Evolutionary conservation across 1,140 invertebrate genomes (phyloP).

Genomic region (Apis laboriosa): DNA sequence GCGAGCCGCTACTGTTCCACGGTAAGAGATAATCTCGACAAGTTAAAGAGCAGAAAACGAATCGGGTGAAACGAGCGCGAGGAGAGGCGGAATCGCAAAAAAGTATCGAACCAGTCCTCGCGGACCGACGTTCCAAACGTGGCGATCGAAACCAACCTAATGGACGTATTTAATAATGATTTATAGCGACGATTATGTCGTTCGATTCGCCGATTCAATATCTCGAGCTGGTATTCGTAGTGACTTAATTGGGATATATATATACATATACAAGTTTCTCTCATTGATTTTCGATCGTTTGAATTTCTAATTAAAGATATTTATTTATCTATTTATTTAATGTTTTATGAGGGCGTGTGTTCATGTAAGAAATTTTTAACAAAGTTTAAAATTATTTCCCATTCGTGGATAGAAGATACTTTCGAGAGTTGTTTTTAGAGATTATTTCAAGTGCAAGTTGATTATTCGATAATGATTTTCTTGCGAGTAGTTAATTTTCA

Average conservation of each 20-base stretch:
- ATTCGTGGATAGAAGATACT: too few relatives aligned
- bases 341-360: too few relatives aligned
- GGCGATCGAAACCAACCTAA: slow-evolving; percentile 10
- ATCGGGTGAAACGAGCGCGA: neutral
- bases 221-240: neutral
- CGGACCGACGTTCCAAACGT: slow-evolving; percentile 18
- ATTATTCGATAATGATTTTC: too few relatives aligned
- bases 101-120: slow-evolving; percentile 47
- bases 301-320: too few relatives aligned
- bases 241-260: neutral
- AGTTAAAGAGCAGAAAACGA: slow-evolving; percentile 1
- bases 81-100: slow-evolving; percentile 34
- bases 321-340: too few relatives aligned
- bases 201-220: neutral
- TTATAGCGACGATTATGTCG: slow-evolving; percentile 48
- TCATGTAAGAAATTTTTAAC: too few relatives aligned
- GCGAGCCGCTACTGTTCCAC: slow-evolving; percentile 38
- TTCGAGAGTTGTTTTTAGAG: too few relatives aligned
- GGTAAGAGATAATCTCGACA: slow-evolving; percentile 9
- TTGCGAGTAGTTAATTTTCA: too few relatives aligned
- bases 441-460: too few relatives aligned
- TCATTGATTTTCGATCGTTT: neutral
- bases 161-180: slow-evolving; percentile 48
- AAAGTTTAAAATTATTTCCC: too few relatives aligned
- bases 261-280: neutral